phyloP scores from a whole-genome alignment of 1,140 invertebrate species.

The Listronotus bonariensis region DNA sequence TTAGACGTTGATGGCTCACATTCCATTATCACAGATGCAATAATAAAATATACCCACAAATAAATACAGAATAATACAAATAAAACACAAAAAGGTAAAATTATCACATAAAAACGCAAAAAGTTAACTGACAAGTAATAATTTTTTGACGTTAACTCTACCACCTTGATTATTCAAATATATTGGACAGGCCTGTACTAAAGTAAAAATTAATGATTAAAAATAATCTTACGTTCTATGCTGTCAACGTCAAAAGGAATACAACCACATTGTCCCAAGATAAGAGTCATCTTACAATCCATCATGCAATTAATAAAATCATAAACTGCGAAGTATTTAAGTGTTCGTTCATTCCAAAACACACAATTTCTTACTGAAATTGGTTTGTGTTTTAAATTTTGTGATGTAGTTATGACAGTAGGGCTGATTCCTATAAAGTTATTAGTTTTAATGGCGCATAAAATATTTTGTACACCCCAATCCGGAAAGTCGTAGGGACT shows the following conservation, averaged over 20 bases:
- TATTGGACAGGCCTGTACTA: too few species aligned
- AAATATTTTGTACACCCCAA: slow-evolving; percentile 60
- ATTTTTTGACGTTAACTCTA: too few species aligned
- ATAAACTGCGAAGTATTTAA: slow-evolving; percentile 58
- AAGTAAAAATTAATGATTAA: too few species aligned
- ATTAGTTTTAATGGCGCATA: slow-evolving; percentile 60
- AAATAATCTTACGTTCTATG: too few species aligned
- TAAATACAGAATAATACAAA: too few species aligned
- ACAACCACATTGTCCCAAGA: slow-evolving; percentile 61
- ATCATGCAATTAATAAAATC: slow-evolving; percentile 68
- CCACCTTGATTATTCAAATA: too few species aligned
- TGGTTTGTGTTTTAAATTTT: slow-evolving; percentile 57
- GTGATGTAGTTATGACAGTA: slow-evolving; percentile 60
- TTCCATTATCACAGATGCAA: too few species aligned
- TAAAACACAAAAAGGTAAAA: too few species aligned
- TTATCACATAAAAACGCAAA: too few species aligned
- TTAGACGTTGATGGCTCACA: too few species aligned
- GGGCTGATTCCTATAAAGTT: slow-evolving; percentile 57
- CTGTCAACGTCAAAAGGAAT: slow-evolving; percentile 59
- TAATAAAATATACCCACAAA: too few species aligned
- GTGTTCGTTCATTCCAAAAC: slow-evolving; percentile 59
- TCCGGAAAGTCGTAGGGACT: slow-evolving; percentile 65
- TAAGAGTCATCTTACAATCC: slow-evolving; percentile 59
- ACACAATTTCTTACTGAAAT: slow-evolving; percentile 61
- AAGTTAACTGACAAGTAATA: too few species aligned